Percentiles rank a stretch among this genome's conserved stretches.
Conservation (phyloP, 2,888 invertebrate species). For the Tinea trinotella region DNA sequence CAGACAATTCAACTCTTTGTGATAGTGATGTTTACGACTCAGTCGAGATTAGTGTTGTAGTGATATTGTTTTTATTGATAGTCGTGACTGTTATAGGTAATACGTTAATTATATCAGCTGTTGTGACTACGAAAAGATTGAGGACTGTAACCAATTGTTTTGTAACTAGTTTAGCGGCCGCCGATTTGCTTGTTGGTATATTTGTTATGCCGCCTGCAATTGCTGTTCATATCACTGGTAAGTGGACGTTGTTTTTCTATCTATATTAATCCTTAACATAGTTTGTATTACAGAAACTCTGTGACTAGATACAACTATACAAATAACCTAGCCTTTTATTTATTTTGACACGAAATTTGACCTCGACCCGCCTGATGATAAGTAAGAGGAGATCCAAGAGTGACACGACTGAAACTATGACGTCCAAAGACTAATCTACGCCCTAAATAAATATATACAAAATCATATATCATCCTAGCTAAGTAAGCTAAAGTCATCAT, state of each 20-base stretch:
- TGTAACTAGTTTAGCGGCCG: conserved; percentile 93
- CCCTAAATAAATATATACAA: no score
- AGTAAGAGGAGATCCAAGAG: no score
- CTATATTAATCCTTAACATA: not conserved
- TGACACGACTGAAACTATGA: no score
- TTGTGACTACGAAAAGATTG: conserved; percentile 87
- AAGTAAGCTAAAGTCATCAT: no score
- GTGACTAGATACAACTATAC: no score
- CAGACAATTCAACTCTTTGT: conserved; percentile 29
- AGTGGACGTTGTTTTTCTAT: conserved; percentile 41
- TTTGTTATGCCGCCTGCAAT: conserved; percentile 98
- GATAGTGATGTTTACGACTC: conserved; percentile 38
- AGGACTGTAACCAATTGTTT: conserved; percentile 96
- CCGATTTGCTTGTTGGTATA: conserved; percentile 93
- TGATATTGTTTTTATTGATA: conserved; percentile 76
- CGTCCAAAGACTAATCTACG: no score
- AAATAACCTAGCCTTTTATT: no score
- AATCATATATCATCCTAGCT: no score
- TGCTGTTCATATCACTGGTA: conserved; percentile 86
- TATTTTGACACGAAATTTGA: no score
- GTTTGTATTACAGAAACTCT: no score
- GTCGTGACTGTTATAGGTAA: conserved; percentile 87
- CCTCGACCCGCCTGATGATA: no score
- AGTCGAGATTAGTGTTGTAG: conserved; percentile 74
- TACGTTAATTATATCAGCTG: conserved; percentile 90